A percentile compares a stretch with the other conserved stretches of the same genome.
Conservation (phyloP, 2,797 vertebrate species). For the Oreortyx pictus region DNA sequence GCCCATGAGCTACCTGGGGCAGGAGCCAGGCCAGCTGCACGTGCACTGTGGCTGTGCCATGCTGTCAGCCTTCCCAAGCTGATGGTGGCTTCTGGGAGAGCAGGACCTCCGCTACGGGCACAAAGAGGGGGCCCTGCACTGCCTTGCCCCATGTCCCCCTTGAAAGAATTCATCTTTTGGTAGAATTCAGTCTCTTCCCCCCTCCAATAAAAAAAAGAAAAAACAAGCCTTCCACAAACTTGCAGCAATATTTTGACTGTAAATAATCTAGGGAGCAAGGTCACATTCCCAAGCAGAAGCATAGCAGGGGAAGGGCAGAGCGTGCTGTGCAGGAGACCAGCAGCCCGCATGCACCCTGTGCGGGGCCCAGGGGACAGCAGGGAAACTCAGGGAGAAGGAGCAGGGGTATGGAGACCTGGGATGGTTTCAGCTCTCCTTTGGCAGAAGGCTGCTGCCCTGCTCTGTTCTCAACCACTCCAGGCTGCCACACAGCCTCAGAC, state of each 20-base stretch:
- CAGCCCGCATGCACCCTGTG: background rate
- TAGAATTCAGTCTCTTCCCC: background rate
- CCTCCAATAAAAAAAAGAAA: background rate
- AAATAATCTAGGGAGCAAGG: slow-evolving; percentile 67
- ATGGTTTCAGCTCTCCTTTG: background rate
- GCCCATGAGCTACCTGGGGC: background rate
- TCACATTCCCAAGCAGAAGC: slow-evolving; percentile 61
- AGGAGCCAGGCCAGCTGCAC: background rate
- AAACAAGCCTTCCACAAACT: slow-evolving; percentile 8
- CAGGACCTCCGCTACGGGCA: background rate
- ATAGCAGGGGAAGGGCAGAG: background rate
- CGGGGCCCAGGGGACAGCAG: background rate
- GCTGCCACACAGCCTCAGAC: background rate
- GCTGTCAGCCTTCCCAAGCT: background rate
- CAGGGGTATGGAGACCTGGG: background rate
- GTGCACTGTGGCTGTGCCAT: background rate
- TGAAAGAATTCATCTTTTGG: slow-evolving; percentile 10
- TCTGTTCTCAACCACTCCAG: background rate
- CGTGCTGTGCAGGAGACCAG: background rate
- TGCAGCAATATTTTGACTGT: slow-evolving; percentile 71
- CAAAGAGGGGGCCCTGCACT: background rate
- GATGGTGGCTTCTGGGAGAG: background rate
- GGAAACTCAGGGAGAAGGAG: background rate
- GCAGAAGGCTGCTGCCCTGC: background rate
- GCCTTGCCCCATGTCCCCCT: background rate